These are phyloP conservation scores for Yponomeuta sedellus DNA, from an alignment of 2,888 invertebrate species.

Conservation along the genomic window DNA sequence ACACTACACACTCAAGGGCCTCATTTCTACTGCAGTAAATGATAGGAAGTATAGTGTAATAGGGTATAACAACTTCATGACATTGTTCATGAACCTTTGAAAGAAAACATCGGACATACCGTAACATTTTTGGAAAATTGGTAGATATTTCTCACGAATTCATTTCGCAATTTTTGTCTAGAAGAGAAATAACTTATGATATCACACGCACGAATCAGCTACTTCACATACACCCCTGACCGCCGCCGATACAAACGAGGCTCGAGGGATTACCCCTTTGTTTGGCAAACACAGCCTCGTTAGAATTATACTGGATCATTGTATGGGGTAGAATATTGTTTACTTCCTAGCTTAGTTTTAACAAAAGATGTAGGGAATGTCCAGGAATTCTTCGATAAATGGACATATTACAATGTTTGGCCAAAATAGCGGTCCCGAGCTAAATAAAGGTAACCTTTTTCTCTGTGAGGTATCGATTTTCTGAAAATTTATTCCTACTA, in stretches of 20 bases:
- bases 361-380: neutral
- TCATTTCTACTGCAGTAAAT: too few relatives aligned
- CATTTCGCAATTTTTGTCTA: too few relatives aligned
- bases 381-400: neutral
- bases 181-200: neutral
- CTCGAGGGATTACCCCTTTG: conserved; percentile 16
- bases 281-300: neutral
- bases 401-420: neutral
- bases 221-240: conserved; percentile 19
- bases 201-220: conserved; percentile 10
- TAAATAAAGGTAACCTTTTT: neutral
- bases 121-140: too few relatives aligned
- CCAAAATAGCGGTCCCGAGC: neutral
- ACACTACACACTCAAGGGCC: too few relatives aligned
- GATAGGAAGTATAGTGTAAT: too few relatives aligned
- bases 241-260: conserved; percentile 23
- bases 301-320: neutral
- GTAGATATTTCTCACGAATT: too few relatives aligned
- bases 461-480: too few relatives aligned
- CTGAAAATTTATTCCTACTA: too few relatives aligned
- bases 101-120: too few relatives aligned
- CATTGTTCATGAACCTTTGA: too few relatives aligned
- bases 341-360: neutral
- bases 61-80: too few relatives aligned
- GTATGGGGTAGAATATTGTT: neutral